These are phyloP conservation scores for cattle (Bos taurus) DNA, from an alignment of 2,113 vertebrate genomes.

Conservation along the genomic window DNA sequence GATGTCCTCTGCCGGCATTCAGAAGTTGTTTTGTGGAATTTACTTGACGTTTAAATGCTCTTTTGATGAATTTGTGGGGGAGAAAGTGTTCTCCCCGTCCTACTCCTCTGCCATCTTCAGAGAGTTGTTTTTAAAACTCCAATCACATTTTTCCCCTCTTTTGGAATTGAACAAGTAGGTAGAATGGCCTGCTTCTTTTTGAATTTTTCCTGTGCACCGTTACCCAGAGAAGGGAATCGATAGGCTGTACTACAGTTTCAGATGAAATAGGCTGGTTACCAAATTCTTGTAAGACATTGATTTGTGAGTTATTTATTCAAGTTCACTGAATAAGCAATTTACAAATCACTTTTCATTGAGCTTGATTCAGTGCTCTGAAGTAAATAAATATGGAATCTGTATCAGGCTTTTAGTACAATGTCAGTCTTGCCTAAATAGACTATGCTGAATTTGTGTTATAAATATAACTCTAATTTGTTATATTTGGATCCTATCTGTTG, in stretches of 20 bases:
- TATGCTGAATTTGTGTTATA: constrained; percentile 12
- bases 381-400: constrained; percentile 48
- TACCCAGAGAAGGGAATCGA: constrained; percentile 3
- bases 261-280: constrained; percentile 15
- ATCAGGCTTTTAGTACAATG: constrained; percentile 20
- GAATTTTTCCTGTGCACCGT: neutral
- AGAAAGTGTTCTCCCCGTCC: too few relatives aligned
- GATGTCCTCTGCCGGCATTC: too few relatives aligned
- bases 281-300: constrained; percentile 14
- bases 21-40: too few relatives aligned
- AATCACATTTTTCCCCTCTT: neutral
- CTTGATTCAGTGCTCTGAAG: constrained; percentile 43
- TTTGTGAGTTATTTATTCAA: constrained; percentile 64
- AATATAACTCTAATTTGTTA: constrained; percentile 33
- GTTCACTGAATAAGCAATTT: constrained; percentile 56
- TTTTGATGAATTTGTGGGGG: too few relatives aligned
- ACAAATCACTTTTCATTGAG: constrained; percentile 57
- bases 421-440: constrained; percentile 19
- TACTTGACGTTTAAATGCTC: too few relatives aligned
- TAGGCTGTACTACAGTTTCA: neutral
- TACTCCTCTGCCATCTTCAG: neutral
- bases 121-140: neutral
- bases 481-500: neutral
- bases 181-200: neutral
- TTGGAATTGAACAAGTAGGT: neutral